These are phyloP conservation scores for Solen grandis DNA, from an alignment of 1,140 invertebrate species.

Conservation along the genomic window DNA sequence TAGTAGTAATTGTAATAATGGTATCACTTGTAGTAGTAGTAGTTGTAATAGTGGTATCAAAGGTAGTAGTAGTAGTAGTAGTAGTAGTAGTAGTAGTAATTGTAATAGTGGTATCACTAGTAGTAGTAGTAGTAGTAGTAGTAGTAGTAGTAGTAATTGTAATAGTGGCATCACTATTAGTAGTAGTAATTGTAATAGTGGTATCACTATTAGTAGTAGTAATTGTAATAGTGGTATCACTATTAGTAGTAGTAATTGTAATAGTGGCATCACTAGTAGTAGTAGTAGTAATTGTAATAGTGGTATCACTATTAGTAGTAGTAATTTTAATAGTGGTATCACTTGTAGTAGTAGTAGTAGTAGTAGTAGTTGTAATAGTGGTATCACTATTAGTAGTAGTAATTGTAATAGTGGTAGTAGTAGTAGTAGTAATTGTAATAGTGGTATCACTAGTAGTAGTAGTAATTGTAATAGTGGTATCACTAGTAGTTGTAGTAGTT, in stretches of 20 bases:
- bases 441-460: neutral
- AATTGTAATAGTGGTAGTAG: neutral
- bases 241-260: neutral
- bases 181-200: neutral
- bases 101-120: neutral
- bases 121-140: neutral
- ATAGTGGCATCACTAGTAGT: neutral
- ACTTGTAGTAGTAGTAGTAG: conserved; percentile 27
- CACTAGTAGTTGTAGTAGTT: neutral
- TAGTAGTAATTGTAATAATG: too few species aligned
- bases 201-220: neutral
- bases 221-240: neutral
- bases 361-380: neutral
- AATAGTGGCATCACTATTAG: neutral
- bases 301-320: conserved; percentile 8
- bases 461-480: neutral
- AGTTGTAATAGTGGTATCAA: conserved; percentile 10
- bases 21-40: conserved; percentile 17
- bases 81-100: neutral
- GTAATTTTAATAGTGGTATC: conserved; percentile 10
- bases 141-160: neutral
- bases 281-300: neutral
- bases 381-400: neutral
- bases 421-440: neutral
- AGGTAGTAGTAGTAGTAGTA: neutral